Base-by-base conservation (phyloP, 2,113 vertebrate genomes). In the Perognathus longimembris region DNA sequence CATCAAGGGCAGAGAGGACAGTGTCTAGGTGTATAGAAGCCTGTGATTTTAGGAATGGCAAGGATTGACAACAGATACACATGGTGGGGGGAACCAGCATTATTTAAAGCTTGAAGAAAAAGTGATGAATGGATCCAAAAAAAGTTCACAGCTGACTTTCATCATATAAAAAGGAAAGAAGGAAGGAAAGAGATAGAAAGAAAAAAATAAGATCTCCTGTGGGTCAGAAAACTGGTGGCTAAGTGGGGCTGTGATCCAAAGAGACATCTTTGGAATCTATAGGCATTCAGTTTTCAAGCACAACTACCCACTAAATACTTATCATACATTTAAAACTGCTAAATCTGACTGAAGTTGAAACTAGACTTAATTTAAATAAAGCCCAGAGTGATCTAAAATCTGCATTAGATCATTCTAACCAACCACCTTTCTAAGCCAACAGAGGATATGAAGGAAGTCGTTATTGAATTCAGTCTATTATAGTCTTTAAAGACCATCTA, bases 31-130 rank as follows among this genome's bases (percentile, higher is more conserved):
- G 2, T 21, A 32, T 59, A 79, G 64, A 45, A 30, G 32, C 57
- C 36, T 42, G 11, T 21, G n/a, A 34, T 12, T 26, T 21, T 1
- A 30, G 63, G 8, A 32, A 40, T 3, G 54, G 9, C 32, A 8
- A 64, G 26, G 30, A 8, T 0, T 1, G 10, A 40, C n/a, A 7
- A 26, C 24, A 17, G 57, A 67, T 1, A 8, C 14, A 71, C 54
- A 76, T 2, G 32, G 42, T 7, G 21, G 45, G 42, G 6, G 21
- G 45, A 26, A 32, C 71, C 38, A 74, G 73, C 38, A 45, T 21
- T 10, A 69, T 11, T 28, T 30, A 30, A 71, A 12, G 6, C 12
- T 26, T 57, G 24, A 12, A n/a, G 82, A 67, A 70, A 85, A 69
- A 70, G 78, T 10, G 28, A 18, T 17, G 5, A 1, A 17, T 34